Evolutionary conservation across 2,797 vertebrate genomes (phyloP), one percentile per base, ranked within the genome.

Genomic region (Coendou prehensilis): DNA sequence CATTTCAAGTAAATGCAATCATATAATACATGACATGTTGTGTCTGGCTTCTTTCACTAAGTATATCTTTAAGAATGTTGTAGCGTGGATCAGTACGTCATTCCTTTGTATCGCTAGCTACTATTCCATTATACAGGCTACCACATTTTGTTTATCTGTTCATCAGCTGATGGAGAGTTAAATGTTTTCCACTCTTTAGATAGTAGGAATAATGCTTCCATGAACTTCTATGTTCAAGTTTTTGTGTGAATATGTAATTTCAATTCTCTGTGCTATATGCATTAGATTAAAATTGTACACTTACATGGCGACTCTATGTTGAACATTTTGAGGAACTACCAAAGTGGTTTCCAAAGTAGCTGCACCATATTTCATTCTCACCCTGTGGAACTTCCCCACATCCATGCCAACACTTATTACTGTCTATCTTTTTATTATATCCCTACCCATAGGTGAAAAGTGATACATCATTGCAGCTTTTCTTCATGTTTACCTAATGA

Each of bases 261-360:
- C 28, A 67, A 0, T 87, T 95, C 47, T 94, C 47, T 91, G 71
- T 13, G n/a, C 33, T 54, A 69, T 69, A 85, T 30, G 78, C 59
- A 54, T 91, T 89, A 3, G 14, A 47, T 30, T 85, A 59, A 56
- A 93, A 45, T 75, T 30, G 2, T 23, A 63, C n/a, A 33, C 5
- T 89, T 91, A 57, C 8, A 69, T 23, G 30, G 11, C 47, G 28
- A 90, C 15, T 93, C 52, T 64, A 14, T 57, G 9, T n/a, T 91
- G 57, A 73, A 92, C 52, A 79, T 82, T 78, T 73, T 41, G 47
- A 88, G 56, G 37, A 91, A 69, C 20, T 86, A 61, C 45, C 63
- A 90, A 71, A 82, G 10, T 73, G 6, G 85, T 86, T 92, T 73
- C 45, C 26, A 78, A 94, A 92, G 30, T 52, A 89, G 83, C 26